Evolutionary conservation across 1,140 invertebrate species (phyloP), one percentile per base, ranked within the genome.

Genomic region (Ctenoplectra terminalis): DNA sequence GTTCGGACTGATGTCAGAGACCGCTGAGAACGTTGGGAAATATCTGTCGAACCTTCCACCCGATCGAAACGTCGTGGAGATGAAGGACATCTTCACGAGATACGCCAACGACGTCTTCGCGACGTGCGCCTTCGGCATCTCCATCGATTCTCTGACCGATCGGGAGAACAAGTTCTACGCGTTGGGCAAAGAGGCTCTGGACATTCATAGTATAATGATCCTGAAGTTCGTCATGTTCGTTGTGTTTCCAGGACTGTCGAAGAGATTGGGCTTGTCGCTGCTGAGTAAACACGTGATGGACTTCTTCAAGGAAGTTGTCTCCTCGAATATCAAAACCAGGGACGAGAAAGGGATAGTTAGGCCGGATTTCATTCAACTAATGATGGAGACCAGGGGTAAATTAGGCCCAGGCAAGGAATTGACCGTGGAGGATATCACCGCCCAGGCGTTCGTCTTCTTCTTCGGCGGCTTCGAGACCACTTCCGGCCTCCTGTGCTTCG

Each of bases 91-190:
- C 2, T 80, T 86, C 37, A 93, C 94, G 0, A 92, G 95, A 3
- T 95, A 94, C 77, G 93, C 95, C 0, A 95, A 94, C 58, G 95
- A 96, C 86, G 95, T 96, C 2, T 95, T 95, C 46, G 95, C 95
- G 0, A 93, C 93, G 1, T 93, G 92, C 11, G 81, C 81, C 1
- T 87, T 87, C 7, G 84, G 86, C 7, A 83, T 87, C 7, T 29
- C 7, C 20, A 37, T 86, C 0, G 61, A 87, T 15, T 87, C 84
- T 0, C 58, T 87, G 60, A 29, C 15, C 0, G 90, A 95, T 5
- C 88, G 90, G 0, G 85, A 95, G 0, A 96, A 84, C 34, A 52
- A 61, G 2, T 87, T 87, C 43, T 81, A 61, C 20, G 2, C 15
- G 0, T 43, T 69, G 0, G 81, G 74, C 7, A 70, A 31, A n/a